Evolutionary conservation across 2,113 vertebrate genomes (phyloP).

Genomic region (Andinoacara biseriatus): DNA sequence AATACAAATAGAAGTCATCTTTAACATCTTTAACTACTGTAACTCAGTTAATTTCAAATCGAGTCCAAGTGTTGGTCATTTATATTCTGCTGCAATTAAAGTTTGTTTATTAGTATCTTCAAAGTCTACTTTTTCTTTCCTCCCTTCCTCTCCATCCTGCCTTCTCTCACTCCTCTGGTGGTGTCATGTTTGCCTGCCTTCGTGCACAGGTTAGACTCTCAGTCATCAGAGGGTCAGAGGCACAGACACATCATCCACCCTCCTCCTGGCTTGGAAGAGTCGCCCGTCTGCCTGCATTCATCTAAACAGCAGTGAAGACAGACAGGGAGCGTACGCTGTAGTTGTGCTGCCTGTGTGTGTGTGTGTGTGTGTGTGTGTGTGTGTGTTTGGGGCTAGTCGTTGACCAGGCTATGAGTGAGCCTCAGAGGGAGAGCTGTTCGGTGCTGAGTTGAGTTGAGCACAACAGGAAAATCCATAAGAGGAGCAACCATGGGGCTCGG

Average conservation of each 20-base stretch:
- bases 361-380: conserved; percentile 31
- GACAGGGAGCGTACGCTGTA: conserved; percentile 22
- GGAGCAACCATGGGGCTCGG: conserved; percentile 88
- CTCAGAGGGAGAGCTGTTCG: conserved; percentile 48
- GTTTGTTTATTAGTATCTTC: background rate
- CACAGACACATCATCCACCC: conserved; percentile 29
- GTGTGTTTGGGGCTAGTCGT: background rate
- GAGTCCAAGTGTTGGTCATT: background rate
- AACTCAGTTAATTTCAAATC: background rate
- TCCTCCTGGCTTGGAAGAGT: conserved; percentile 22
- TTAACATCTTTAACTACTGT: background rate
- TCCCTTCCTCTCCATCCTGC: background rate
- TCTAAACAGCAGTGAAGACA: conserved; percentile 31
- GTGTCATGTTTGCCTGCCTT: conserved; percentile 63
- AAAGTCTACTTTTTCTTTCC: background rate
- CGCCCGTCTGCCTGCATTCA: conserved; percentile 29
- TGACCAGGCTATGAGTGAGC: conserved; percentile 64
- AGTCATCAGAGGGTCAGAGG: conserved; percentile 58
- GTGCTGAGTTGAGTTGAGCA: conserved; percentile 66
- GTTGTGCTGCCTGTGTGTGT: conserved; percentile 23
- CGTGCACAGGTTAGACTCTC: conserved; percentile 64
- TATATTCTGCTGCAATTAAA: background rate
- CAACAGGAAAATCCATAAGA: conserved; percentile 39
- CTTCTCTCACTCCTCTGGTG: conserved; percentile 21
- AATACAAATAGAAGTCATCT: background rate